Evolutionary conservation across 2,888 invertebrate species (phyloP), one percentile per base, ranked within the genome.

Genomic region (Drosophila mettleri): DNA sequence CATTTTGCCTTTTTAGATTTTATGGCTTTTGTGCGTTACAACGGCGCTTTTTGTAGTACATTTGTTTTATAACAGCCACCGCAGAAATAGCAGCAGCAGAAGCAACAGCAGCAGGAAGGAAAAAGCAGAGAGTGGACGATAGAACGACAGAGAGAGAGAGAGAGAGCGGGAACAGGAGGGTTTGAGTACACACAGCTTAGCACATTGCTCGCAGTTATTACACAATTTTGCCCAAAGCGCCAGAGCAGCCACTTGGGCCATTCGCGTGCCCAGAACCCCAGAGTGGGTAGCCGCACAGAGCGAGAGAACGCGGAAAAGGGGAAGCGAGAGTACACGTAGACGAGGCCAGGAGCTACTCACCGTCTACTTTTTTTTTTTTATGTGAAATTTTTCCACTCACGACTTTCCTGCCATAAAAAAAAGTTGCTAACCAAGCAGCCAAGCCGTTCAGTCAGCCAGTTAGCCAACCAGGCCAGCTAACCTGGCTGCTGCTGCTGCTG

Each of bases 1-100:
- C 86, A 74, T 83, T 83, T 86, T 79, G 86, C 81, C 84, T 83
- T 83, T 83, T 86, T 86, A 83, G 83, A 86, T 83, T 83, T 83
- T 86, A 83, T 86, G 77, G 86, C 84, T 86, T 78, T 83, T 83
- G 84, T 83, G 83, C 86, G 86, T 86, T 83, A 86, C 86, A 82
- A 86, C 82, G 75, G 67, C 73, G 83, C 73, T 83, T 82, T 82
- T 82, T 86, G 76, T 86, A 83, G 67, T 86, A 86, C 82, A 83
- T 83, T 83, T 83, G 86, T 83, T 83, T 83, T 83, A 86, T 86
- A 83, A 86, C 82, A 83, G 82, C 85, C 78, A 79, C 78, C 73
- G 77, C 69, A 75, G 69, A 68, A 72, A 72, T 68, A 53, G 49
- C 60, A 70, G 36, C 57, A 55, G 48, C 24, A 58, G 24, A 52